Evolutionary conservation across 2,797 vertebrate species (phyloP).

Genomic region (Astyanax mexicanus): DNA sequence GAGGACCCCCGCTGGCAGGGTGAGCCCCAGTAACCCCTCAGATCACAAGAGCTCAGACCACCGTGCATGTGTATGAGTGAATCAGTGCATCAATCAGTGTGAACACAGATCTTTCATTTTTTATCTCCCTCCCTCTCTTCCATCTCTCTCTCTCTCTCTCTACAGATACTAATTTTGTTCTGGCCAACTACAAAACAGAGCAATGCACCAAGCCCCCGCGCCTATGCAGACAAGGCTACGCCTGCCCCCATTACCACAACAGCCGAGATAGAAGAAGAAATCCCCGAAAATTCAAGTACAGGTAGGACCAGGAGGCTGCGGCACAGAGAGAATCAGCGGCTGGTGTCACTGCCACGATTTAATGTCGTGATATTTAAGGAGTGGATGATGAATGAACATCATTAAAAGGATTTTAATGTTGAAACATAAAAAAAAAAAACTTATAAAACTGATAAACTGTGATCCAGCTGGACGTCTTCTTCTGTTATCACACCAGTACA

Average conservation of each 20-base stretch:
- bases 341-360: too few species aligned
- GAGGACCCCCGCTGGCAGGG: slow-evolving; percentile 96
- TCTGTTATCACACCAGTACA: too few species aligned
- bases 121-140: background rate
- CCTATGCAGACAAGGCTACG: slow-evolving; percentile 94
- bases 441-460: too few species aligned
- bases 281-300: slow-evolving; percentile 91
- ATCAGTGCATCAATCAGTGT: background rate
- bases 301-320: slow-evolving; percentile 71
- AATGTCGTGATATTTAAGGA: too few species aligned
- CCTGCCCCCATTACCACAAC: slow-evolving; percentile 93
- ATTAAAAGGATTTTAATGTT: too few species aligned
- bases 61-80: too few species aligned
- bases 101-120: background rate
- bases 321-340: too few species aligned
- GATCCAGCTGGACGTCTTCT: too few species aligned
- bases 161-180: slow-evolving; percentile 91
- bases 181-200: slow-evolving; percentile 95
- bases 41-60: background rate
- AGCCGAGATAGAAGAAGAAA: slow-evolving; percentile 91
- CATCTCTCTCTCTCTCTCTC: background rate
- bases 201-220: slow-evolving; percentile 93
- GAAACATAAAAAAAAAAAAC: too few species aligned
- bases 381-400: too few species aligned
- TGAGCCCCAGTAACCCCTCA: slow-evolving; percentile 63